Evolutionary conservation across 2,113 vertebrate species (phyloP), one percentile per base, ranked within the genome.

Genomic region (Antennarius striatus): DNA sequence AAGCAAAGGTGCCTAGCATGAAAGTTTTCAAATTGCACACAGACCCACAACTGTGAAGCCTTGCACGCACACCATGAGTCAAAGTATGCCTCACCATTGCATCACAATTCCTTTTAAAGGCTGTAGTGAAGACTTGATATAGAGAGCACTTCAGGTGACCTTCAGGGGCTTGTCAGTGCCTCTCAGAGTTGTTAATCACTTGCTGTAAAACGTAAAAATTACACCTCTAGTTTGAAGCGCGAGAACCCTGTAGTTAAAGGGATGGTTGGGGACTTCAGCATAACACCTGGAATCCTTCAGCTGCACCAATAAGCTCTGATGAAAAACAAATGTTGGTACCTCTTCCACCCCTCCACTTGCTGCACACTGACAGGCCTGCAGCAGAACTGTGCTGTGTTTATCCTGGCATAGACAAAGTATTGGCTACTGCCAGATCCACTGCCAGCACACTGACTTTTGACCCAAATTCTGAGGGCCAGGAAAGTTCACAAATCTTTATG

Each of bases 251-350:
- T 73, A 81, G 75, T 89, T 85, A 88, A 77, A 81, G 68, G 67
- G 74, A 68, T 60, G 16, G 58, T 75, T 68, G 45, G 68, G 65
- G 72, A 70, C 68, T 76, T 85, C 79, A 86, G 76, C 68, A 73
- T 57, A 81, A 89, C 91, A 93, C 89, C 91, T 91, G 91, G 91
- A 90, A 86, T 80, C 79, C 75, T 81, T 91, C 90, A 87, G 77
- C 77, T 68, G 80, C 71, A 73, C 85, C 80, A 78, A 63, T 73
- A 73, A 74, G 82, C 71, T 45, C 83, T 88, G 86, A 88, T 88
- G 82, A 90, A 91, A 91, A 91, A 87, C 88, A 91, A 90, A 88
- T 92, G 86, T 90, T 89, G 84, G 72, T 76, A 14, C 30, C 66
- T 1, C 39, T 36, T 42, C 6, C n/a, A 16, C 17, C 8, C 22